Base-by-base conservation (phyloP, 2,113 vertebrate species). In the Macaca nemestrina region DNA sequence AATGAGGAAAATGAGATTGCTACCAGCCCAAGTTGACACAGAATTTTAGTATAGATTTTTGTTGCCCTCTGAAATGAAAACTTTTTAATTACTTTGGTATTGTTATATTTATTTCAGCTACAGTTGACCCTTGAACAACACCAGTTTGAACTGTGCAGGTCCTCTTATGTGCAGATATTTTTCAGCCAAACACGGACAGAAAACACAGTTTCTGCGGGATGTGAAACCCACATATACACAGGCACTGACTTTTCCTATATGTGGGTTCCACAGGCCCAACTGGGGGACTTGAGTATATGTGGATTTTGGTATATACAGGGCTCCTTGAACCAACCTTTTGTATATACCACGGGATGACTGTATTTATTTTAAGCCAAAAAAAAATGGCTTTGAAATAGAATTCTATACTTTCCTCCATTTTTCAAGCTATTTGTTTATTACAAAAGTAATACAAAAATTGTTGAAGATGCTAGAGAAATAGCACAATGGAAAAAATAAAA, bases 41-140 rank as follows among this genome's bases (percentile, higher is more conserved):
- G 22, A 12, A 89, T 82, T 91, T 83, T 83, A 86, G n/a, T 68
- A 45, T 90, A 75, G 45, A 40, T 79, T 93, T 90, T 96, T 90
- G 16, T 80, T 92, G 22, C 48, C 43, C 16, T 84, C 68, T 84
- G 48, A 94, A 92, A 92, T 52, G 75, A 83, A 96, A 90, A 32
- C 6, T 9, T 27, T 79, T 86, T 78, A 32, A 70, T 91, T 68
- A 82, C 12, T 67, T 95, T 80, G 11, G 4, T 75, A 40, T 45
- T 78, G 10, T 57, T 64, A 70, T 10, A 68, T 72, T 82, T 85
- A 93, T 82, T 96, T 86, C n/a, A 79, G 43, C 4, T 48, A 78
- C 25, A 32, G 27, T 48, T 78, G 16, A 78, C 43, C 45, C 14
- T 78, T 78, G 43, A 78, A 48, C 75, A 78, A 48, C 27, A 78